Evolutionary conservation across 2,888 invertebrate genomes (phyloP).

Genomic region (Plebejus melissa): DNA sequence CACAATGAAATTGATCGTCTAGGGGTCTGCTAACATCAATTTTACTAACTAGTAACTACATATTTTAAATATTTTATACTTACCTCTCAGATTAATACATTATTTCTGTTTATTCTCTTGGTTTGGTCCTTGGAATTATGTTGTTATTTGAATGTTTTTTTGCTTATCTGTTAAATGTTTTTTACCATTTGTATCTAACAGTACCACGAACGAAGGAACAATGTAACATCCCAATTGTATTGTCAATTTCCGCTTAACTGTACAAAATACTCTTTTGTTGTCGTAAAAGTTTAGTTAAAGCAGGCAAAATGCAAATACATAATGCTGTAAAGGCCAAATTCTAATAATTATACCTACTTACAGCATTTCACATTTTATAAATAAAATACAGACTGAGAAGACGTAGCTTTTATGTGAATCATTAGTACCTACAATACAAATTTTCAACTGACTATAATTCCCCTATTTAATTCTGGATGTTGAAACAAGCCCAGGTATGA

Average conservation of each 20-base stretch:
- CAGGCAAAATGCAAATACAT: background rate
- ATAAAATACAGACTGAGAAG: too few relatives aligned
- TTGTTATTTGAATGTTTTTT: background rate
- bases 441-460: background rate
- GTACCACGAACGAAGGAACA: background rate
- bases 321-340: background rate
- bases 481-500: slow-evolving; percentile 11
- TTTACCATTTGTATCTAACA: background rate
- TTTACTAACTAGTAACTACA: too few relatives aligned
- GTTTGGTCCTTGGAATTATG: background rate
- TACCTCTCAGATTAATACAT: too few relatives aligned
- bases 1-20: too few relatives aligned
- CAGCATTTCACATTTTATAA: too few relatives aligned
- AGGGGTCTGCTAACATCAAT: too few relatives aligned
- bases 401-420: too few relatives aligned
- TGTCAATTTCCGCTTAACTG: background rate
- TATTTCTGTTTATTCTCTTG: background rate
- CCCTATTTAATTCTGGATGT: slow-evolving; percentile 9
- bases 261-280: background rate
- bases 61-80: too few relatives aligned
- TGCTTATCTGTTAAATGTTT: background rate
- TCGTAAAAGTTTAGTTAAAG: background rate
- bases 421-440: background rate
- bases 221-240: background rate
- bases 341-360: too few relatives aligned